phyloP scores from a whole-genome alignment of 2,797 vertebrate genomes.

The Rhynchonycteris naso region DNA sequence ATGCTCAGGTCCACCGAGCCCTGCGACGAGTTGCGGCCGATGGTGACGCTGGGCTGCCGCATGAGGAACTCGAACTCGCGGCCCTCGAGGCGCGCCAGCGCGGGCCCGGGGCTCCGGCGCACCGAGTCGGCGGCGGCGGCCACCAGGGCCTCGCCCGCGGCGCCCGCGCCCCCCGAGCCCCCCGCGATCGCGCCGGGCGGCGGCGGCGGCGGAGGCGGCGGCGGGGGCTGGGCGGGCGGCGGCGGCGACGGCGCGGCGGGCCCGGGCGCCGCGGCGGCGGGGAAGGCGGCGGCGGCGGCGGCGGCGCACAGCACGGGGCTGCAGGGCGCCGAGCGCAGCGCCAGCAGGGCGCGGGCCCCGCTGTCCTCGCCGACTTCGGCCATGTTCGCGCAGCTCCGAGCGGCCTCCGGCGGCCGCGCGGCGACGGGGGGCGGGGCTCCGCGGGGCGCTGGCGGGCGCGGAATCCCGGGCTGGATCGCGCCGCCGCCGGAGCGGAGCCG shows the following conservation, averaged over 20 bases:
- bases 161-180: not conserved
- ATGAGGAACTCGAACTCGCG: slow-evolving; percentile 98
- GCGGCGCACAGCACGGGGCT: slow-evolving; percentile 89
- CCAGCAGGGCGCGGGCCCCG: slow-evolving; percentile 93
- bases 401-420: slow-evolving; percentile 78
- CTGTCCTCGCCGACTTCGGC: slow-evolving; percentile 95
- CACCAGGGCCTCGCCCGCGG: slow-evolving; percentile 58
- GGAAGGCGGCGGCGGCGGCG: slow-evolving; percentile 83
- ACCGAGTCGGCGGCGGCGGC: slow-evolving; percentile 73
- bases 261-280: slow-evolving; percentile 81
- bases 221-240: slow-evolving; percentile 88
- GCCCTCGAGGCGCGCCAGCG: slow-evolving; percentile 95
- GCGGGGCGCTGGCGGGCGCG: slow-evolving; percentile 6
- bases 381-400: slow-evolving; percentile 88
- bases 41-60: slow-evolving; percentile 95
- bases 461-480: slow-evolving; percentile 60
- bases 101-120: slow-evolving; percentile 82
- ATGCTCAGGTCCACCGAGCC: slow-evolving; percentile 98
- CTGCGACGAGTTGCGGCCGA: slow-evolving; percentile 98
- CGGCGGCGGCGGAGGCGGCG: slow-evolving; percentile 80
- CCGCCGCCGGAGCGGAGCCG: slow-evolving; percentile 71
- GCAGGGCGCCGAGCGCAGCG: slow-evolving; percentile 94
- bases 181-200: slow-evolving; percentile 11
- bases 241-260: slow-evolving; percentile 90
- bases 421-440: slow-evolving; percentile 49